phyloP scores from a whole-genome alignment of 2,797 vertebrate genomes.

The Pelobates cultripes region DNA sequence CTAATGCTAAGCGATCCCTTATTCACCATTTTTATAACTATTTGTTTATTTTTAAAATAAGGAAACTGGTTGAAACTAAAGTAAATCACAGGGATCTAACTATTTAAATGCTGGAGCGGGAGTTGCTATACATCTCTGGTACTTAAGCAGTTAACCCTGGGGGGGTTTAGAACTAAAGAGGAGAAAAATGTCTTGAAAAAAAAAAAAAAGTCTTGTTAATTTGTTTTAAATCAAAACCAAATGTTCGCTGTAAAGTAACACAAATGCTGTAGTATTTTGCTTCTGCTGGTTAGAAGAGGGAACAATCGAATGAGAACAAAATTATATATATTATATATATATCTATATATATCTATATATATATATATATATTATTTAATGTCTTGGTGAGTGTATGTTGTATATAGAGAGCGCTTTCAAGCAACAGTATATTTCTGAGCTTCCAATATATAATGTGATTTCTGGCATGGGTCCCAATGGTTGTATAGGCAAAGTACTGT shows the following conservation, averaged over 20 bases:
- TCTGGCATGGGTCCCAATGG: neutral
- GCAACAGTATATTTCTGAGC: neutral
- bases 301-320: slow-evolving; percentile 57
- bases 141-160: neutral
- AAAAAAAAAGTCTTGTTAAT: slow-evolving; percentile 33
- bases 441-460: neutral
- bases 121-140: neutral
- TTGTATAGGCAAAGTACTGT: neutral
- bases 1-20: too few species aligned
- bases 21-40: neutral
- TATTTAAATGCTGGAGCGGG: neutral
- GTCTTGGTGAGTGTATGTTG: neutral
- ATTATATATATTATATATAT: neutral
- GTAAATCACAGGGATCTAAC: slow-evolving; percentile 58
- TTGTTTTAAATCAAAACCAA: slow-evolving; percentile 65
- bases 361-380: slow-evolving; percentile 22
- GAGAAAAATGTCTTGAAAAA: neutral
- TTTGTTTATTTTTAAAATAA: neutral
- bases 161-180: neutral
- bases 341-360: neutral
- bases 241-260: slow-evolving; percentile 60
- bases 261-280: slow-evolving; percentile 38
- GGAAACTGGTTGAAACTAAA: neutral
- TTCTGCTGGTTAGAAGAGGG: slow-evolving; percentile 37
- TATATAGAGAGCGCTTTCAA: neutral